Evolutionary conservation across 1,140 invertebrate species (phyloP).

Genomic region (Saxidomus purpurata): DNA sequence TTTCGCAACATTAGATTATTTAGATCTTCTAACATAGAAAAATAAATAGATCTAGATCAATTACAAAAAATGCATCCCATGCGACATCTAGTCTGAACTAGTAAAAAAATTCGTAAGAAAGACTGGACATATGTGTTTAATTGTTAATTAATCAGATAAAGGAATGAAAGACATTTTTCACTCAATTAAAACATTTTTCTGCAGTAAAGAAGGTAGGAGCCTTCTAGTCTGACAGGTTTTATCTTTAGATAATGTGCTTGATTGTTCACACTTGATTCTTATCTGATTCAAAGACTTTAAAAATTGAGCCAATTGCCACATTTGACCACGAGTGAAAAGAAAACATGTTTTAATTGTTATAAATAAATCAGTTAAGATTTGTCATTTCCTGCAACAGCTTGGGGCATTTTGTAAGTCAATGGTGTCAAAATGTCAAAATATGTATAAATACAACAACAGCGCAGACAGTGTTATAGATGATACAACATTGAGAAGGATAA

Average conservation of each 20-base stretch:
- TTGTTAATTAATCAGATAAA: slow-evolving; percentile 28
- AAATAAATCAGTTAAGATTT: slow-evolving; percentile 2
- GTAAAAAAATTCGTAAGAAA: too few relatives aligned
- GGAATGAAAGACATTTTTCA: slow-evolving; percentile 3
- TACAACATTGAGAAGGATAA: neutral
- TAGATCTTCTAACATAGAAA: too few relatives aligned
- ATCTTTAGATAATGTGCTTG: slow-evolving; percentile 1
- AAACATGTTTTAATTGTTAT: slow-evolving; percentile 33
- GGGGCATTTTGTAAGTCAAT: slow-evolving; percentile 12
- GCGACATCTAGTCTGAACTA: too few relatives aligned
- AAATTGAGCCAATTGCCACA: slow-evolving; percentile 11
- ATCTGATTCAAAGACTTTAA: neutral
- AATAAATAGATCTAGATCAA: too few relatives aligned
- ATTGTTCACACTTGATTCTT: slow-evolving; percentile 6
- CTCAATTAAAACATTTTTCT: neutral
- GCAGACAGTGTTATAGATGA: neutral
- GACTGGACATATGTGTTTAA: too few relatives aligned
- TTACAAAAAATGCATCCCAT: too few relatives aligned
- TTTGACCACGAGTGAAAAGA: slow-evolving; percentile 2
- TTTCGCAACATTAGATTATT: too few relatives aligned
- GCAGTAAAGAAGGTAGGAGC: neutral
- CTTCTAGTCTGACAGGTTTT: slow-evolving; percentile 29
- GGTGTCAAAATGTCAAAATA: slow-evolving; percentile 9
- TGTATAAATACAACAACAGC: neutral
- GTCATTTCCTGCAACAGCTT: slow-evolving; percentile 30